A percentile compares a stretch with the other conserved stretches of the same genome.
phyloP scores from a whole-genome alignment of 2,888 invertebrate genomes.

The Biston stratarius region DNA sequence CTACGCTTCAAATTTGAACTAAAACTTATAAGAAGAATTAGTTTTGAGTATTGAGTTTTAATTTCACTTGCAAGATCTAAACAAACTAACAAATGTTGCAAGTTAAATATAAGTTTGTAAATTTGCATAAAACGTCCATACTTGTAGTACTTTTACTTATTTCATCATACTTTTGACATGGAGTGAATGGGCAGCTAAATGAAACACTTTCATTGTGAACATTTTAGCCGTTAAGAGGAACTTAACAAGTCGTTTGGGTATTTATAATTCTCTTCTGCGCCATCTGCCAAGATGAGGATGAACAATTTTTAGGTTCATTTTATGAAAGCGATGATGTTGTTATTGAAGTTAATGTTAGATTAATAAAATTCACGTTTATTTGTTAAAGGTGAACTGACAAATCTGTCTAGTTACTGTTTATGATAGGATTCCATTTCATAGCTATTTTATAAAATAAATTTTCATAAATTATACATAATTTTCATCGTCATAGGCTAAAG shows the following conservation, averaged over 20 bases:
- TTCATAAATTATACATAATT: no score
- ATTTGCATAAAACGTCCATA: slow-evolving; percentile 8
- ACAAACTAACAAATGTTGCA: no score
- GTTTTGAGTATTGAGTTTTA: no score
- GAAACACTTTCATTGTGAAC: slow-evolving; percentile 62
- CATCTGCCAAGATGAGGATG: slow-evolving; percentile 14
- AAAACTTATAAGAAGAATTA: no score
- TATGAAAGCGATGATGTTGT: neutral
- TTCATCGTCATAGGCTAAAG: no score
- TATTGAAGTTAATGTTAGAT: neutral
- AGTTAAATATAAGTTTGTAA: no score
- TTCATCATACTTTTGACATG: neutral
- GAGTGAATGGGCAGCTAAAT: slow-evolving; percentile 60
- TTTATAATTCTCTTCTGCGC: slow-evolving; percentile 26
- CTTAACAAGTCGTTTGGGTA: slow-evolving; percentile 38
- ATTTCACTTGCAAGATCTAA: no score
- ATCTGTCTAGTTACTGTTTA: no score
- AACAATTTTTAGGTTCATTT: neutral
- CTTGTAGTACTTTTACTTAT: neutral
- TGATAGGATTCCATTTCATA: no score
- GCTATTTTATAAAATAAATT: no score
- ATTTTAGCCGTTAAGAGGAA: slow-evolving; percentile 48
- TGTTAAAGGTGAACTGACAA: no score
- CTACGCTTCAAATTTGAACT: no score
- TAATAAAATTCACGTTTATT: neutral